Evolutionary conservation across 2,113 vertebrate genomes (phyloP).

Genomic region (Sisor rabdophorus): DNA sequence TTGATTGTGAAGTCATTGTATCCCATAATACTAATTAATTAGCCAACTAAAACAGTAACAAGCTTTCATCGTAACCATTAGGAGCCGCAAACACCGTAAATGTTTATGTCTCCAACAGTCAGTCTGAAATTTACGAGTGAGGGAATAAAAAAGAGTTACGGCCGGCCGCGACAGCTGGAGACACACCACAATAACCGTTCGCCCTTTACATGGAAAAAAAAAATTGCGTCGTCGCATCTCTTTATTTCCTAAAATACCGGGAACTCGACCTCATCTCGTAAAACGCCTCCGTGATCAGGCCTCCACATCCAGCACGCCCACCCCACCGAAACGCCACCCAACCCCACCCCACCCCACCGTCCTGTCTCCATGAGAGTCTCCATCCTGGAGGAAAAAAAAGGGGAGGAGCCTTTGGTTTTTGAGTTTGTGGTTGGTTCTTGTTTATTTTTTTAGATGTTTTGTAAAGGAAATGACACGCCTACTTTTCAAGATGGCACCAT

Average conservation of each 20-base stretch:
- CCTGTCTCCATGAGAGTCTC: too few relatives aligned
- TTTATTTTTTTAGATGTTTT: slow-evolving; percentile 46
- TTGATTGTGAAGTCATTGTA: not conserved
- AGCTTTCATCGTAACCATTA: slow-evolving; percentile 46
- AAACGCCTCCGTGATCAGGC: slow-evolving; percentile 61
- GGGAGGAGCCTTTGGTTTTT: slow-evolving; percentile 22
- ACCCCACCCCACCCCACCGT: too few relatives aligned
- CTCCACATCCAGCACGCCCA: slow-evolving; percentile 48
- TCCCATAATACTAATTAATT: slow-evolving; percentile 19
- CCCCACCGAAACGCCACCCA: slow-evolving; percentile 52
- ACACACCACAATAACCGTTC: slow-evolving; percentile 38
- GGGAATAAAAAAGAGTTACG: slow-evolving; percentile 56
- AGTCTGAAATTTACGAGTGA: slow-evolving; percentile 54
- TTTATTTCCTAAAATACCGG: slow-evolving; percentile 42
- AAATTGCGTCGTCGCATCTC: slow-evolving; percentile 16
- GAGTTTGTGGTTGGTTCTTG: too few relatives aligned
- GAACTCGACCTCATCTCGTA: slow-evolving; percentile 57
- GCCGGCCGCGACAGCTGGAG: slow-evolving; percentile 36
- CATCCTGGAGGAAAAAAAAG: too few relatives aligned
- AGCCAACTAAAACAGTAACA: slow-evolving; percentile 27
- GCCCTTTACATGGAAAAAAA: slow-evolving; percentile 37
- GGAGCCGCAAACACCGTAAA: slow-evolving; percentile 49
- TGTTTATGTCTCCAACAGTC: slow-evolving; percentile 50
- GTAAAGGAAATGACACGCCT: slow-evolving; percentile 48
- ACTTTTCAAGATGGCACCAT: slow-evolving; percentile 48